Percentiles rank a stretch among this genome's conserved stretches.
Evolutionary conservation across 2,888 invertebrate genomes (phyloP).

Genomic region (Cosmia trapezina): DNA sequence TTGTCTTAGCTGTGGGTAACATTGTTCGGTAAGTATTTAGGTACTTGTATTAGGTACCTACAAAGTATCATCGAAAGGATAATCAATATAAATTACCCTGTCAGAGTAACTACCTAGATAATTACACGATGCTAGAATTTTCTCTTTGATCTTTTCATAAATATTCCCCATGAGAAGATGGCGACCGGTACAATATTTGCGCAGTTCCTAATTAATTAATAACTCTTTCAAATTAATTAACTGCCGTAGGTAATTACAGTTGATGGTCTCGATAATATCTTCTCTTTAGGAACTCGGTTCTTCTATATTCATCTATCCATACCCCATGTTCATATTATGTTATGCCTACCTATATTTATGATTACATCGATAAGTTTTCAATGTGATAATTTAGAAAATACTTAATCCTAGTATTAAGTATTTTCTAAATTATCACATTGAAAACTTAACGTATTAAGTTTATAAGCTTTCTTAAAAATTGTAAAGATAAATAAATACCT

Average conservation of each 20-base stretch:
- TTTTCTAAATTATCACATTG: too few species aligned
- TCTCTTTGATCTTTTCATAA: conserved; percentile 38
- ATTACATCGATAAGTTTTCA: too few species aligned
- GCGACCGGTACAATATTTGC: conserved; percentile 35
- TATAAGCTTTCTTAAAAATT: too few species aligned
- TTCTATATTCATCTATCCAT: not conserved
- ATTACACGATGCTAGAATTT: not conserved
- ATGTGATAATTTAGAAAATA: too few species aligned
- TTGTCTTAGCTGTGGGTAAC: too few species aligned
- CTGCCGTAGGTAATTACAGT: conserved; percentile 28
- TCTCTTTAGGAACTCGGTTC: not conserved
- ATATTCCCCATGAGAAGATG: conserved; percentile 16
- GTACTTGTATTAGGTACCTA: not conserved
- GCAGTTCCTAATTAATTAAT: conserved; percentile 45
- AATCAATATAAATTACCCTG: not conserved
- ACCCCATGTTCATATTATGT: too few species aligned
- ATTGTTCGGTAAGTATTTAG: too few species aligned
- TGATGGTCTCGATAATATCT: not conserved
- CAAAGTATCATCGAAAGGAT: not conserved
- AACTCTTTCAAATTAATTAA: conserved; percentile 46
- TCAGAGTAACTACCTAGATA: not conserved
- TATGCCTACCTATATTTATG: too few species aligned
- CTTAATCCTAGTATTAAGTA: too few species aligned
- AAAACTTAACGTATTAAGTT: too few species aligned
- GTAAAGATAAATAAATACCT: too few species aligned